Conservation (phyloP, 2,797 vertebrate species). For the Phylloscopus collybita region DNA sequence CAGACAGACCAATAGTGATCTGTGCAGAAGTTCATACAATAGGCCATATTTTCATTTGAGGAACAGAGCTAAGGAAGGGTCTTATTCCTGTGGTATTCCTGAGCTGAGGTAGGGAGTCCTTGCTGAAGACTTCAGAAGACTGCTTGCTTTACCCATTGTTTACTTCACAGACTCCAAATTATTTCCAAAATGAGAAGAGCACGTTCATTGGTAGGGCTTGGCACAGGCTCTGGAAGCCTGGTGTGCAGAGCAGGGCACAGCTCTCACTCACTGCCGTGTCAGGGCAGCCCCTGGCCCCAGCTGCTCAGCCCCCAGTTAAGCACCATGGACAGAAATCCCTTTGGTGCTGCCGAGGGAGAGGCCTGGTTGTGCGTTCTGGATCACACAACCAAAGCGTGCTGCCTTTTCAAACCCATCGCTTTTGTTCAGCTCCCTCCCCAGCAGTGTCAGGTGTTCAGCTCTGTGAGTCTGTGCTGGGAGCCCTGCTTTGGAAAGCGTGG, state of each 20-base stretch:
- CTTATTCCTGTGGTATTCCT: neutral
- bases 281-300: neutral
- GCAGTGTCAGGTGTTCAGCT: neutral
- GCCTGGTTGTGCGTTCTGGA: neutral
- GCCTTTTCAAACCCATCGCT: neutral
- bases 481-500: neutral
- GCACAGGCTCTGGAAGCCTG: neutral
- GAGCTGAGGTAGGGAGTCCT: neutral
- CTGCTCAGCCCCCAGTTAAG: neutral
- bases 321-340: neutral
- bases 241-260: neutral
- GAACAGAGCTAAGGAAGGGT: neutral
- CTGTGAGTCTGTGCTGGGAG: neutral
- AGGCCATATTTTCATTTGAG: neutral
- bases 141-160: neutral
- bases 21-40: neutral
- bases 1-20: neutral
- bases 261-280: accelerated
- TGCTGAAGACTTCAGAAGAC: neutral
- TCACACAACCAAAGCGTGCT: neutral
- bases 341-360: accelerated
- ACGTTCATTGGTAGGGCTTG: accelerated
- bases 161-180: neutral
- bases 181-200: neutral
- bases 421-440: neutral